These are phyloP conservation scores for Iselma pallidipennis DNA, from an alignment of 2,888 invertebrate species.

Conservation along the genomic window DNA sequence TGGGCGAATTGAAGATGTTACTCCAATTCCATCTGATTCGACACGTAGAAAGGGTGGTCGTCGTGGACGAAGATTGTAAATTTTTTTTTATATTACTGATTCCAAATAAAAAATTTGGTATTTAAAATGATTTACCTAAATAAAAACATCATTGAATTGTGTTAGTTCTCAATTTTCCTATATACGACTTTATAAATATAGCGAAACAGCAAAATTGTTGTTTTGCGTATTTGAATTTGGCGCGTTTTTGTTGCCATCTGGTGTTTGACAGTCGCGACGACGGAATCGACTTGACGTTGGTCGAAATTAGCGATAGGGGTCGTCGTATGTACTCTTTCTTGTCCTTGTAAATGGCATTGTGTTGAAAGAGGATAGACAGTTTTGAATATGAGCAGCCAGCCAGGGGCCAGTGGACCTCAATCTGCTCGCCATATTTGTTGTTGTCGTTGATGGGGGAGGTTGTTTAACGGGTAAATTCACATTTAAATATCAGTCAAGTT, in stretches of 20 bases:
- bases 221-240: not conserved
- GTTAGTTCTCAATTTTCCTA: not conserved
- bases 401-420: constrained; percentile 39
- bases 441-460: constrained; percentile 72
- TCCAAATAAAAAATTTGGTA: not conserved
- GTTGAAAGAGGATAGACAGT: constrained; percentile 2
- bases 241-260: not conserved
- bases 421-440: constrained; percentile 76
- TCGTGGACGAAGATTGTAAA: constrained; percentile 98
- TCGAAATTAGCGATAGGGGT: not conserved
- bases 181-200: no score
- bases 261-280: not conserved
- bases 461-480: constrained; percentile 47
- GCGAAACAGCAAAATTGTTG: not conserved
- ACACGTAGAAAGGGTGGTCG: constrained; percentile 99
- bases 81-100: constrained; percentile 30
- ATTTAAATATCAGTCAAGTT: constrained; percentile 40
- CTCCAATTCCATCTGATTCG: constrained; percentile 98
- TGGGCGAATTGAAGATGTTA: constrained; percentile 99
- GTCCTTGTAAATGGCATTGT: not conserved
- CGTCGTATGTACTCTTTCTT: constrained; percentile 1
- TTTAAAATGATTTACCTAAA: not conserved
- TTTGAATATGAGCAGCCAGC: constrained; percentile 21
- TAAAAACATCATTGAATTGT: not conserved
- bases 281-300: not conserved